Evolutionary conservation across 2,113 vertebrate species (phyloP), one percentile per base, ranked within the genome.

Genomic region (Neogale vison): DNA sequence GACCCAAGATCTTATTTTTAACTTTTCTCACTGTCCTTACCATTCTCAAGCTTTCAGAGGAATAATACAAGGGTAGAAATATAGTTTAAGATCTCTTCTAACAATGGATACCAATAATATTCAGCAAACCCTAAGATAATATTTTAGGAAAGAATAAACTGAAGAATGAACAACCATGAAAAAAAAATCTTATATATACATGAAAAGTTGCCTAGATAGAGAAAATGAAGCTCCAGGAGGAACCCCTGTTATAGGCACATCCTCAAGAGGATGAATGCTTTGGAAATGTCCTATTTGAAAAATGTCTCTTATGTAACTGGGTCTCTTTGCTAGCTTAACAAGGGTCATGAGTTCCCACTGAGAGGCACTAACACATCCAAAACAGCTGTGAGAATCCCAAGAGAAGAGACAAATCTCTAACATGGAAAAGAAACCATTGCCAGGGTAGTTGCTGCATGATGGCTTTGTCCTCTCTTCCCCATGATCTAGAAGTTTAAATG

Each of bases 381-480:
- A 52, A 3, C 24, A 13, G 5, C 24, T 45, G 17, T 21, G 23
- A 42, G 61, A 50, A 10, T 21, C 7, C n/a, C 52, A 11, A 29
- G 31, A 71, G 36, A 15, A 63, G 11, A 4, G 63, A 7, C 0
- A 10, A 10, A 24, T 55, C 52, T 13, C 12, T 8, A 29, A 39
- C 34, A 13, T 1, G 13, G 39, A 23, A 36, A 23, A 20, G 31
- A 36, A 69, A 20, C 20, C 39, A 55, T 4, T 34, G 17, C 50
- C 0, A 24, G 55, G 3, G 31, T 4, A 15, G 7, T 36, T 4
- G 20, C 4, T 1, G 4, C 3, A 20, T 7, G 7, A 3, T 29
- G 57, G 13, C 9, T 45, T 14, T 24, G 6, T 47, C 85, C 52
- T 59, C 15, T 13, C 9, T 47, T 71, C 20, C 11, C 29, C 71